Percentiles rank a stretch among this genome's conserved stretches.
Evolutionary conservation across 2,797 vertebrate genomes (phyloP).

Genomic region (Protonibea diacanthus): DNA sequence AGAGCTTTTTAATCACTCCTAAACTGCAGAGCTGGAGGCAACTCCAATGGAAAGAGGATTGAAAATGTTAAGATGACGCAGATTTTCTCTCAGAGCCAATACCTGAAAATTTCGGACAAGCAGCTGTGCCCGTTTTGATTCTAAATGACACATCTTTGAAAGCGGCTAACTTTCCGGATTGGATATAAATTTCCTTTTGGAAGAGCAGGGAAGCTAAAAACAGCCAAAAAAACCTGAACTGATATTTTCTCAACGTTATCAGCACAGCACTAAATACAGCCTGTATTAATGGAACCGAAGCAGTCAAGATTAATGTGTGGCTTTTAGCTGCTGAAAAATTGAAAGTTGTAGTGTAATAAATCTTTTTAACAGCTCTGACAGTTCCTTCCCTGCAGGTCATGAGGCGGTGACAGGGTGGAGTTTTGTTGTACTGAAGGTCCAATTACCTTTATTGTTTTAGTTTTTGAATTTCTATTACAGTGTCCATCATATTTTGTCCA

Average conservation of each 20-base stretch:
- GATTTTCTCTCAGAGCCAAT: not conserved
- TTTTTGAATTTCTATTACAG: not conserved
- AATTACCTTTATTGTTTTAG: slow-evolving; percentile 41
- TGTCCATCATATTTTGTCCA: slow-evolving; percentile 20
- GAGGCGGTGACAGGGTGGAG: slow-evolving; percentile 24
- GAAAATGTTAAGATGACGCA: not conserved
- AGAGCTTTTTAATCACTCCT: not conserved
- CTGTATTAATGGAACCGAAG: slow-evolving; percentile 15
- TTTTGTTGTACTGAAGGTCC: slow-evolving; percentile 11
- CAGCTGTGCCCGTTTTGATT: not conserved
- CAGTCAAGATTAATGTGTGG: slow-evolving; percentile 50
- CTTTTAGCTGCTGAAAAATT: slow-evolving; percentile 53
- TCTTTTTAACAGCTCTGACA: slow-evolving; percentile 63
- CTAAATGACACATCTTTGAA: not conserved
- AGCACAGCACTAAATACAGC: slow-evolving; percentile 20
- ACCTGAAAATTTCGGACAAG: not conserved
- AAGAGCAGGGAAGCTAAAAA: not conserved
- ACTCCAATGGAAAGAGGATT: not conserved
- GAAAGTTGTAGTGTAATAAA: slow-evolving; percentile 54
- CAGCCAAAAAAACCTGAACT: not conserved
- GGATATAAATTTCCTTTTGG: not conserved
- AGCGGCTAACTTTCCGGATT: not conserved
- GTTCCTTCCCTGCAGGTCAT: slow-evolving; percentile 43
- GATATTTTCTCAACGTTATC: slow-evolving; percentile 20
- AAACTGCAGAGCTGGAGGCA: not conserved